A percentile compares a stretch with the other conserved stretches of the same genome.
These are phyloP conservation scores for Agrypnia vestita DNA, from an alignment of 1,140 invertebrate genomes.

Conservation along the genomic window DNA sequence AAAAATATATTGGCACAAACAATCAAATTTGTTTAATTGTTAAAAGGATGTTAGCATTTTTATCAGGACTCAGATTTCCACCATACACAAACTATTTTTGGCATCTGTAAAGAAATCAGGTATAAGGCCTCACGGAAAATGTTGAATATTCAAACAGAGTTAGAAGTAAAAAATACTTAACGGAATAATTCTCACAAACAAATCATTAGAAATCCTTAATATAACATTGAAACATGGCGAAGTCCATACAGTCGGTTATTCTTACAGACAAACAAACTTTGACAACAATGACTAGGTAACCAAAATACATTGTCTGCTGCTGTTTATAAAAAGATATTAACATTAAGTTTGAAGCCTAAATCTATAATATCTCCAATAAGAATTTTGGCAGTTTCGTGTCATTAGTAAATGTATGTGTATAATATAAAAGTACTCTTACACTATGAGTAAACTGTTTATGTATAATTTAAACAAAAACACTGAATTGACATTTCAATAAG, in stretches of 20 bases:
- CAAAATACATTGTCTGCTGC: slow-evolving; percentile 48
- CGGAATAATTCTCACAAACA: slow-evolving; percentile 16
- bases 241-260: slow-evolving; percentile 7
- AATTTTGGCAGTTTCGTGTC: slow-evolving; percentile 56
- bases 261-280: slow-evolving; percentile 34
- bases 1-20: no score
- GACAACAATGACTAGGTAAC: slow-evolving; percentile 51
- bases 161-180: background rate
- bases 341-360: slow-evolving; percentile 53
- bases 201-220: slow-evolving; percentile 11
- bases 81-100: no score
- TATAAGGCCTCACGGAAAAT: background rate
- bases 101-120: background rate
- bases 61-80: no score
- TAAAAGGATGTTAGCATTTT: no score
- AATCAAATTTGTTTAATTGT: no score
- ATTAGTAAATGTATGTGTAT: slow-evolving; percentile 13
- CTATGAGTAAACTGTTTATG: slow-evolving; percentile 31
- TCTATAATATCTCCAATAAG: slow-evolving; percentile 48
- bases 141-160: background rate
- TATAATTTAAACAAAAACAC: slow-evolving; percentile 20
- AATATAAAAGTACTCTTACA: slow-evolving; percentile 18
- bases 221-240: slow-evolving; percentile 24
- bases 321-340: slow-evolving; percentile 32
- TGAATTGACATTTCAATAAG: slow-evolving; percentile 14